Conservation (phyloP, 2,113 vertebrate species). For the Castor canadensis region DNA sequence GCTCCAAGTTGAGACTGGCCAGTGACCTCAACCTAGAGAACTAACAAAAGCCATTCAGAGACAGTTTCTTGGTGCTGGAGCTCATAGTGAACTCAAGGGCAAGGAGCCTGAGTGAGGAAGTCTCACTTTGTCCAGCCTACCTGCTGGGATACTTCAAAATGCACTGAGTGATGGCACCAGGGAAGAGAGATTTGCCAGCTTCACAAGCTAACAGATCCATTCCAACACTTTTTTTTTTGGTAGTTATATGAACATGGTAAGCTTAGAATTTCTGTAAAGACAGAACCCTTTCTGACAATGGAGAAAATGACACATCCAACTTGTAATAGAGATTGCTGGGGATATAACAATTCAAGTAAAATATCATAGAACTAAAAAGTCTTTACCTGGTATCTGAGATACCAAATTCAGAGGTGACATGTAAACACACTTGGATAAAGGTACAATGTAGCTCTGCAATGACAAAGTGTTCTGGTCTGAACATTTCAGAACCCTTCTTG, state of each 20-base stretch:
- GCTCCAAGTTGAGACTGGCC: not conserved
- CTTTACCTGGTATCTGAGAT: not conserved
- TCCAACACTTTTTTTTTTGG: not conserved
- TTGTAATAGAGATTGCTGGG: not conserved
- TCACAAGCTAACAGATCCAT: not conserved
- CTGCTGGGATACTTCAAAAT: not conserved
- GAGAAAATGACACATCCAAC: not conserved
- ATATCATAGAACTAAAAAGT: not conserved
- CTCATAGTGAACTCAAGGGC: not conserved
- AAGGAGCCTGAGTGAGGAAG: not conserved
- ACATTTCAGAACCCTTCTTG: not conserved
- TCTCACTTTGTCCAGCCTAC: not conserved
- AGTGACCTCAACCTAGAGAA: not conserved
- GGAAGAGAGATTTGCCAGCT: not conserved
- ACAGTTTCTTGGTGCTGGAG: not conserved
- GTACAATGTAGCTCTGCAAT: not conserved
- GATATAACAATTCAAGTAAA: not conserved
- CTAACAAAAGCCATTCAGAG: not conserved
- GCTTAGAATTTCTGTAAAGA: not conserved
- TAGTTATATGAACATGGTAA: not conserved
- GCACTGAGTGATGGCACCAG: not conserved
- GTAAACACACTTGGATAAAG: not conserved
- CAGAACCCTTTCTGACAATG: not conserved
- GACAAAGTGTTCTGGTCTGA: not conserved
- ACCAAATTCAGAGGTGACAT: not conserved